Base-by-base conservation (phyloP, 2,888 invertebrate species). In the Nomada fabriciana region DNA sequence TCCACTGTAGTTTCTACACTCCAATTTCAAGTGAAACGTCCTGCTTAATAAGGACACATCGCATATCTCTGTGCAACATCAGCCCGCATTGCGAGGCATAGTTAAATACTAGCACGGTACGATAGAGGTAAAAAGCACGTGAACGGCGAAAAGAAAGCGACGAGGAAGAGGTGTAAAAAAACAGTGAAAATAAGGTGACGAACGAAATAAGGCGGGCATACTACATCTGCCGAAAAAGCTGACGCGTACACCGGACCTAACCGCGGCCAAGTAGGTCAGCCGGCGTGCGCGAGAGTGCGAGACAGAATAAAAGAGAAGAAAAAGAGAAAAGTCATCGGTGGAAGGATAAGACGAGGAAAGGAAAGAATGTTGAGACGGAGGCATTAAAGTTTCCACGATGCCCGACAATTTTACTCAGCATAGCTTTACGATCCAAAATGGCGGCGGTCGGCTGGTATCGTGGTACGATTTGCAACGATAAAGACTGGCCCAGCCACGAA, bases 231-330 rank as follows among this genome's bases (percentile, higher is more conserved):
- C 83, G 75, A 86, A 86, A 64, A 84, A 86, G 80, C 81, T 82
- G 86, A 88, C 86, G 85, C 76, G 82, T 76, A 83, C 81, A 82
- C 80, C 88, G 82, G 85, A 86, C 80, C 80, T 85, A 80, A 74
- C 80, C 63, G 72, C 77, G 74, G 78, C 73, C 88, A 88, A 88
- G 88, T 88, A 88, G 88, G 88, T 88, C 88, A 88, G 76, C 71
- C 84, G 86, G 82, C 76, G 87, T 84, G 85, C 74, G 88, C 76
- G 88, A 85, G 88, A 88, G 88, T 84, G 88, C 86, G 83, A 86
- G 85, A 83, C 86, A 71, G 79, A 73, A 81, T 83, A 73, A 57
- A 83, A 73, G 69, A 72, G 68, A 79, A 69, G 73, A 82, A 86
- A 71, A 84, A 76, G 36, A 36, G 36, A 36, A 55, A 57, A 23